phyloP scores from a whole-genome alignment of 1,140 invertebrate species.

The Asbolus verrucosus region DNA sequence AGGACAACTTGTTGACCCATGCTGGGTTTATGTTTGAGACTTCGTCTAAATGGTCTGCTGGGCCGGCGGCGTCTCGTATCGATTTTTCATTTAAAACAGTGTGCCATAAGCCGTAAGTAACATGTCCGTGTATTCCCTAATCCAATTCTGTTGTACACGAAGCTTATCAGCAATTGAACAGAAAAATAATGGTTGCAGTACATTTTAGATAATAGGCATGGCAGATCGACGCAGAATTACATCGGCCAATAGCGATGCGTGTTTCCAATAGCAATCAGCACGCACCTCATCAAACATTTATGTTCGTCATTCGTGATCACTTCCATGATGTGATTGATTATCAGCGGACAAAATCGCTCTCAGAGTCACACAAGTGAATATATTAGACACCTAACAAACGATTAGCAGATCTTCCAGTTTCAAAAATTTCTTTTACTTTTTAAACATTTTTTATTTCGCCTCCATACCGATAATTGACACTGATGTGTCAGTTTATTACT shows the following conservation, averaged over 20 bases:
- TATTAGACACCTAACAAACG: slow-evolving; percentile 17
- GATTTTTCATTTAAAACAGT: background rate
- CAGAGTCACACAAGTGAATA: background rate
- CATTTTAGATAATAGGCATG: slow-evolving; percentile 30
- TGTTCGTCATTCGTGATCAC: slow-evolving; percentile 47
- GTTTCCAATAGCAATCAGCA: slow-evolving; percentile 46
- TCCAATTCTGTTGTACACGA: slow-evolving; percentile 35
- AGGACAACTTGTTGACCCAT: background rate
- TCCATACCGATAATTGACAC: too few relatives aligned
- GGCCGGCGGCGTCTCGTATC: background rate
- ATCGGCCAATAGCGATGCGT: slow-evolving; percentile 25
- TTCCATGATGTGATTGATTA: slow-evolving; percentile 50
- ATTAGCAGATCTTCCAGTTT: too few relatives aligned
- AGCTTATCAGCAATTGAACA: slow-evolving; percentile 29
- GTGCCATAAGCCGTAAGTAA: background rate
- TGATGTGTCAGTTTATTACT: too few relatives aligned
- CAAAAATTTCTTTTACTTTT: too few relatives aligned
- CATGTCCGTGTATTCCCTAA: slow-evolving; percentile 20
- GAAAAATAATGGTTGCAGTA: slow-evolving; percentile 24
- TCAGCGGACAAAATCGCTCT: slow-evolving; percentile 27
- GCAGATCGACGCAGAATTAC: slow-evolving; percentile 33
- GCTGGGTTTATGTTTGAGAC: background rate
- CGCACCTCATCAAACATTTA: slow-evolving; percentile 48
- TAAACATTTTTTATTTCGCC: too few relatives aligned
- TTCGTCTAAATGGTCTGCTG: too few relatives aligned